These are phyloP conservation scores for Urocyon cinereoargenteus DNA, from an alignment of 2,797 vertebrate species.

Conservation along the genomic window DNA sequence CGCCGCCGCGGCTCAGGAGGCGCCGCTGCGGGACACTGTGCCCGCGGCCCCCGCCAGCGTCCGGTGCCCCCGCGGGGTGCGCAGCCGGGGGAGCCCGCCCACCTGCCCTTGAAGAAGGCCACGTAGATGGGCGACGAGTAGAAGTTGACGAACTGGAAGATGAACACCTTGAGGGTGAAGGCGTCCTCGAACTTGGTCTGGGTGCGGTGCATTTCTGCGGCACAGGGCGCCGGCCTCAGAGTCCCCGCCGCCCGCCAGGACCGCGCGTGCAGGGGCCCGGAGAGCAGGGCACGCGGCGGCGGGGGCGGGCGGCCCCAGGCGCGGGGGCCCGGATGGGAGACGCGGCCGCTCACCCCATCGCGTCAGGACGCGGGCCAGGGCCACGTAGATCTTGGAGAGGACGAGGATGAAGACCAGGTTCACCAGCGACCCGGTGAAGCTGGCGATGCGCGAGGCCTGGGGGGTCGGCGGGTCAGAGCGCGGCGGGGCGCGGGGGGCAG, in stretches of 20 bases:
- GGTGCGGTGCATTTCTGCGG: conserved; percentile 91
- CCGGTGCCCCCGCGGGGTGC: too few species aligned
- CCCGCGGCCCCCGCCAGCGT: too few species aligned
- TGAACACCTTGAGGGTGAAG: conserved; percentile 92
- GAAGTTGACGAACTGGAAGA: conserved; percentile 93
- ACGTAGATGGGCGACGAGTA: conserved; percentile 89
- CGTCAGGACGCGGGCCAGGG: conserved; percentile 90
- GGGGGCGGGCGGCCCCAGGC: too few species aligned
- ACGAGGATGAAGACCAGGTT: conserved; percentile 91
- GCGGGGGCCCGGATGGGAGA: neutral
- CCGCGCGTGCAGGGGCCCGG: too few species aligned
- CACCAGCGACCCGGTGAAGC: conserved; percentile 89
- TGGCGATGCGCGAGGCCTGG: conserved; percentile 90
- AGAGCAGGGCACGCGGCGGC: too few species aligned
- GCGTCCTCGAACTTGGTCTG: conserved; percentile 92
- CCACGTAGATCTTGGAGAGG: conserved; percentile 89
- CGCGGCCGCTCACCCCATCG: conserved; percentile 89
- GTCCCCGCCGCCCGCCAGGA: neutral
- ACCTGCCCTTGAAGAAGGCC: conserved; percentile 91
- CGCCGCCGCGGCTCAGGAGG: too few species aligned
- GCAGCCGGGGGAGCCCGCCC: conserved; percentile 29
- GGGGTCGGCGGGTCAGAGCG: neutral
- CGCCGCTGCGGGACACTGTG: too few species aligned
- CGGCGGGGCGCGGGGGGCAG: accelerated
- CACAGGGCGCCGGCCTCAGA: neutral